Evolutionary conservation across 35 echinoderm and acorn worm species (phyloP), one percentile per base, ranked within the genome.

Genomic region (Patiria miniata): DNA sequence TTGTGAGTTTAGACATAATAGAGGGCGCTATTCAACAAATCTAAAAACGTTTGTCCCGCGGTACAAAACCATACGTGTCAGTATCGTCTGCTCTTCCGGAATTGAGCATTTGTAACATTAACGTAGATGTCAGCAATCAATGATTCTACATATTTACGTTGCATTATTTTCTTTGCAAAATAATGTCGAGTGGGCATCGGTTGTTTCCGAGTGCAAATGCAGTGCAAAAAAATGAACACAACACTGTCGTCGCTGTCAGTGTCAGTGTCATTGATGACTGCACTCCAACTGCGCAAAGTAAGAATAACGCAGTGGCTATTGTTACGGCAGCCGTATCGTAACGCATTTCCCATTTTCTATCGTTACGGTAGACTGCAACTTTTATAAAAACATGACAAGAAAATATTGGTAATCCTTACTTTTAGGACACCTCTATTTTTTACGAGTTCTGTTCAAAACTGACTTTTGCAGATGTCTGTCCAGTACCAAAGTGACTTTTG

Each of bases 161-260:
- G 56, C 6, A 21, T 59, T 21, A 4, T 12, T 21, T 60, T 22
- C 19, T 18, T 60, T 0, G 2, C 19, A n/a, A n/a, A 60, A 60
- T 5, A n/a, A 60, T 7, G 57, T 60, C 28, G 57, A 60, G 28
- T n/a, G 28, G 19, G 57, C 28, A 18, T n/a, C 57, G 57, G 57
- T 60, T 60, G 28, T 60, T 60, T 21, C 57, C 57, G 57, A 60
- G 57, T 60, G 57, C 57, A n/a, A 60, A 57, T 57, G 54, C n/a
- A n/a, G n/a, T n/a, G n/a, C n/a, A n/a, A n/a, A n/a, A n/a, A n/a
- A n/a, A n/a, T 57, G 54, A 57, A 60, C 17, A 60, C 17, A 60
- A 60, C 19, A 60, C 57, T 60, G 19, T 16, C 3, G 17, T 2
- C 17, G 26, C 17, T 58, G 0, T 19, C 23, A 26, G 28, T 60